Base-by-base conservation (phyloP, 2,888 invertebrate genomes). In the Lathronympha strigana region DNA sequence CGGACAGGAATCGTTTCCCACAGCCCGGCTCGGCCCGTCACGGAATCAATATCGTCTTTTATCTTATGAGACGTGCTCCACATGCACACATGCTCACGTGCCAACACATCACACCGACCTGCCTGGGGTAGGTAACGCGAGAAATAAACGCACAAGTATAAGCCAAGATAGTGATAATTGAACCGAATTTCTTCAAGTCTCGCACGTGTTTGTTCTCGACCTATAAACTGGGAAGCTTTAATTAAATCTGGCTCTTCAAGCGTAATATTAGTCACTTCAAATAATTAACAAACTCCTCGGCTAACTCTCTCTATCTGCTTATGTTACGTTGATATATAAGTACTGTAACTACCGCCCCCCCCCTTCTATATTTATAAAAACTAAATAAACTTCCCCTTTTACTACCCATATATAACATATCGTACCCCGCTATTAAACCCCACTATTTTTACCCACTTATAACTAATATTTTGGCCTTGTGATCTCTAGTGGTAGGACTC, bases 21-120 rank as follows among this genome's bases (percentile, higher is more conserved):
- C 90, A 88, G 88, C 84, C 79, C 84, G 86, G 82, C 84, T 80
- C 83, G 78, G 79, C 84, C 86, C 90, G 90, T 89, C 89, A 91
- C 90, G 90, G 87, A 91, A 91, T 91, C 91, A 90, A 91, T 91
- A 91, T 88, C 86, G 85, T 83, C 89, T 91, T 90, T 90, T 92
- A 91, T 91, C 88, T 91, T 87, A 86, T 82, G 83, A 87, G 87
- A 88, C 90, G 88, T 88, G 89, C 86, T 86, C 82, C 81, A 87
- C 84, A 88, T 86, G 86, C 82, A 80, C 80, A 77, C 78, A 78
- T 72, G 67, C 68, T 58, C 68, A 64, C 74, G 70, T 70, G 68
- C 70, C 75, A 73, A 54, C 80, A 73, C 71, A 74, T 66, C 69
- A 53, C 67, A 67, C 66, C 55, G 45, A 69, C 43, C 60, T 51